Evolutionary conservation across 2,888 invertebrate species (phyloP).

Genomic region (Vanessa cardui): DNA sequence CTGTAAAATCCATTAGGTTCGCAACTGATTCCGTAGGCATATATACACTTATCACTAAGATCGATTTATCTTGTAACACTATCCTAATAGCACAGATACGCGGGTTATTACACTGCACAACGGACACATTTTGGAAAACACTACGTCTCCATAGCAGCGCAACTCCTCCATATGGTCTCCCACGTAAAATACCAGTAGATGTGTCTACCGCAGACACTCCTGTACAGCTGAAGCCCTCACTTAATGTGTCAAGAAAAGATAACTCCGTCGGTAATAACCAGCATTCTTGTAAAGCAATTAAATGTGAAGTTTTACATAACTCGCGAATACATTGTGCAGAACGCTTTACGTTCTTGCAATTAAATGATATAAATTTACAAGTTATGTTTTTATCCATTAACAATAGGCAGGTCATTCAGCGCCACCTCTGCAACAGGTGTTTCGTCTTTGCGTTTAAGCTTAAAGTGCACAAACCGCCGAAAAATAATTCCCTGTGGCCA

Average conservation of each 20-base stretch:
- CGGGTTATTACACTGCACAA: slow-evolving; percentile 30
- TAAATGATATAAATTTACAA: not conserved
- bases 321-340: not conserved
- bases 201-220: slow-evolving; percentile 13
- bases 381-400: not conserved
- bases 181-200: slow-evolving; percentile 32
- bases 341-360: not conserved
- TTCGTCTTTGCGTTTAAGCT: no score
- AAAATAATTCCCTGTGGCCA: not conserved
- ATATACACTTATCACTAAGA: slow-evolving; percentile 37
- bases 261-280: not conserved
- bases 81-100: slow-evolving; percentile 34
- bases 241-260: not conserved
- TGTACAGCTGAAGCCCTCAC: not conserved
- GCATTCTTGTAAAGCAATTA: not conserved
- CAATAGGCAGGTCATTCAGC: no score
- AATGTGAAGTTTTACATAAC: not conserved
- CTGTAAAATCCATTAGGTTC: slow-evolving; percentile 37
- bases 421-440: no score
- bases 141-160: slow-evolving; percentile 34
- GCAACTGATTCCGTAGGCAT: slow-evolving; percentile 35
- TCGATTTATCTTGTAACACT: slow-evolving; percentile 6
- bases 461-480: no score
- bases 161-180: slow-evolving; percentile 24
- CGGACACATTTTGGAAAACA: slow-evolving; percentile 32